Evolutionary conservation across 1,140 invertebrate genomes (phyloP), one percentile per base, ranked within the genome.

Genomic region (Telenomus remus): DNA sequence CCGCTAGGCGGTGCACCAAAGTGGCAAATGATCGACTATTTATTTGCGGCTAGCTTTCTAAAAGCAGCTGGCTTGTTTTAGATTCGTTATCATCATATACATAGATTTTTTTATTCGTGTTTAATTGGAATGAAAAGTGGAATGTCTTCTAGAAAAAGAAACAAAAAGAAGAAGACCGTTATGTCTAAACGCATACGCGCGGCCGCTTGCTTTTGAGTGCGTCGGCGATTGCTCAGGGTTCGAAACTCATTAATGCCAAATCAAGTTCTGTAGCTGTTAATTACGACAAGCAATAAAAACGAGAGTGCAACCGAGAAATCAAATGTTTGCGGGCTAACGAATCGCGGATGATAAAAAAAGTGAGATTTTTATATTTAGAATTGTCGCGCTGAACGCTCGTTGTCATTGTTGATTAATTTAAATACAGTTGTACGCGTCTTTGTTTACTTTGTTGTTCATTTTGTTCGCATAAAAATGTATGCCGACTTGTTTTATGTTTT

Each of bases 211-310:
- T 33, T 72, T 65, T 13, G 39, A 50, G 12, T 54, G 51, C 64
- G 59, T 43, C 43, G 79, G 80, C 80, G 78, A 56, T 80, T 81
- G 82, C 81, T 83, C 81, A 84, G 83, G 79, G 80, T 84, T 83
- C 75, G 79, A 81, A 81, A 85, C 79, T 85, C 80, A 81, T 79
- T 81, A 79, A 86, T 85, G 84, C 83, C 83, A 86, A 86, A 87
- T 79, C 78, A 60, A 83, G 81, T 83, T 81, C 37, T 68, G 48
- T 79, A 80, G 72, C 79, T 84, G 76, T 79, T 84, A 80, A 84
- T 83, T 82, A 81, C 72, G 79, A 81, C 59, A 87, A 88, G 86
- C 85, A 87, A 86, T 86, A 87, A 84, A 84, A 27, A 80, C 75
- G 65, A 54, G 54, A 79, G 70, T 81, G 47, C 14, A 60, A 71